A percentile compares a stretch with the other conserved stretches of the same genome.
These are phyloP conservation scores for Galendromus occidentalis DNA, from an alignment of 1,140 invertebrate species.

Conservation along the genomic window DNA sequence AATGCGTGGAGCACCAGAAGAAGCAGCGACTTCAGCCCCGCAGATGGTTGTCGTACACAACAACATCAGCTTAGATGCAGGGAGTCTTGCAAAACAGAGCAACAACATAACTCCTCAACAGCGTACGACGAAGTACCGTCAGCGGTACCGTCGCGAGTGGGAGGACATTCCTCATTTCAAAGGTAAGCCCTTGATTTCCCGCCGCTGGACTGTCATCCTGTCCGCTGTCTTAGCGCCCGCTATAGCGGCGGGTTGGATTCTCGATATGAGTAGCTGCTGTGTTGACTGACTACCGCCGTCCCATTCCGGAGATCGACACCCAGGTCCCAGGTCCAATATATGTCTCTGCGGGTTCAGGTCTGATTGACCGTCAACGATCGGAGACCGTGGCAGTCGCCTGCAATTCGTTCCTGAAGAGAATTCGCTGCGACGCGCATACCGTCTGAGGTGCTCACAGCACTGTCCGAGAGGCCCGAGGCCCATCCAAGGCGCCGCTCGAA, in stretches of 20 bases:
- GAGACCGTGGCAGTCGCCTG: too few species aligned
- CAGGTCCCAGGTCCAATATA: too few species aligned
- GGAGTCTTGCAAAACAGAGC: neutral
- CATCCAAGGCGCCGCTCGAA: too few species aligned
- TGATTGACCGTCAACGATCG: too few species aligned
- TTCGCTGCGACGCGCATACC: too few species aligned
- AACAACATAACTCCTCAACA: neutral
- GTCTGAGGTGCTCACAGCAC: too few species aligned
- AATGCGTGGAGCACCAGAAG: neutral
- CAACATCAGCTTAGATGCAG: neutral
- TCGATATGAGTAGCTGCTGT: too few species aligned
- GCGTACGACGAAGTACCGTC: neutral
- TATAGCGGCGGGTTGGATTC: neutral
- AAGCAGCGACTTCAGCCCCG: neutral
- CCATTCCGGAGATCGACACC: too few species aligned
- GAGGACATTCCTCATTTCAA: slow-evolving; percentile 10
- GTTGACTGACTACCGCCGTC: too few species aligned
- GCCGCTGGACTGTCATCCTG: neutral
- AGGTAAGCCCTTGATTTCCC: neutral
- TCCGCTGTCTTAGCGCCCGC: slow-evolving; percentile 11
- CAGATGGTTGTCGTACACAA: slow-evolving; percentile 9
- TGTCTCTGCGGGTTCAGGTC: too few species aligned
- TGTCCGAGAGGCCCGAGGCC: too few species aligned
- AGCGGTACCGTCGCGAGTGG: slow-evolving; percentile 8
- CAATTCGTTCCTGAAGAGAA: too few species aligned